These are phyloP conservation scores for Poeciliopsis presidionis DNA, from an alignment of 2,797 vertebrate genomes.

Conservation along the genomic window DNA sequence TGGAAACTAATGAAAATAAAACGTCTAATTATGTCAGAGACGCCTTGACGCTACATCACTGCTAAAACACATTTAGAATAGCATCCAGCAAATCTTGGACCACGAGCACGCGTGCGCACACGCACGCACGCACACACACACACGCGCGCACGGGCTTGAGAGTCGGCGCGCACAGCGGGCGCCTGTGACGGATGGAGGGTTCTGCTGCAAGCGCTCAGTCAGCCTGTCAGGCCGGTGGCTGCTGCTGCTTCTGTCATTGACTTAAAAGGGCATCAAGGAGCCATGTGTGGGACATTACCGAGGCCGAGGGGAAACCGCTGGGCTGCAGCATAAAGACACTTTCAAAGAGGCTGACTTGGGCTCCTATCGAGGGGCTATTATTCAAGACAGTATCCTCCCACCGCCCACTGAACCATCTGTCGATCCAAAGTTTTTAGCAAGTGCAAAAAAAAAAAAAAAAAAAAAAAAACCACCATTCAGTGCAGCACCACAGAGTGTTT, in stretches of 20 bases:
- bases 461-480: conserved; percentile 47
- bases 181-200: conserved; percentile 76
- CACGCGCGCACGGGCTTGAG: conserved; percentile 8
- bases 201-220: conserved; percentile 78
- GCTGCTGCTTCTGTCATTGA: conserved; percentile 77
- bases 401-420: conserved; percentile 66
- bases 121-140: conserved; percentile 17
- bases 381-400: conserved; percentile 70
- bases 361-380: conserved; percentile 69
- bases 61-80: conserved; percentile 81
- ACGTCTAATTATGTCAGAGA: conserved; percentile 78
- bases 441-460: conserved; percentile 19
- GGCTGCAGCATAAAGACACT: conserved; percentile 69
- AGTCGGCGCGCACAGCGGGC: conserved; percentile 58
- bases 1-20: conserved; percentile 82
- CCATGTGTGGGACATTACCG: conserved; percentile 73
- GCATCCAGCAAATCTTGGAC: conserved; percentile 67
- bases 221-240: conserved; percentile 77
- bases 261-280: conserved; percentile 79
- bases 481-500: conserved; percentile 36
- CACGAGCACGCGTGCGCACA: conserved; percentile 7
- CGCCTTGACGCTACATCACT: conserved; percentile 76
- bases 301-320: conserved; percentile 70
- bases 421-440: conserved; percentile 64
- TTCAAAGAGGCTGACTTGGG: conserved; percentile 67